Percentiles rank a stretch among this genome's conserved stretches.
Evolutionary conservation across 2,797 vertebrate species (phyloP).

Genomic region (Acanthopagrus latus): DNA sequence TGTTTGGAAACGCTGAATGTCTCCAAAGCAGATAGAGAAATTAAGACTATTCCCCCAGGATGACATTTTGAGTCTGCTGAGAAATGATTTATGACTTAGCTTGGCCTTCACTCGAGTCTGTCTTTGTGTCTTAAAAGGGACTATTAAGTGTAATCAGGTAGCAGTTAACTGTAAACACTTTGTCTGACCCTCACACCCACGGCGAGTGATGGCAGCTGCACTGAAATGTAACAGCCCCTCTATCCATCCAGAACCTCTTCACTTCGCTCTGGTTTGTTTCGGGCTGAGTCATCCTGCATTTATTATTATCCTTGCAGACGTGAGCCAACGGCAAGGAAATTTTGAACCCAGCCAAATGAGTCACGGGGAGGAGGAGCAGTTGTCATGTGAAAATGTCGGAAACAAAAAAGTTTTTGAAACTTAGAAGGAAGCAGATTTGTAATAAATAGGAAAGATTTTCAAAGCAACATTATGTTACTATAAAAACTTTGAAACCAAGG

Average conservation of each 20-base stretch:
- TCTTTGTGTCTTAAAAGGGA: constrained; percentile 59
- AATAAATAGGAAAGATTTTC: neutral
- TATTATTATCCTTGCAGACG: constrained; percentile 27
- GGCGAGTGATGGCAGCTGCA: neutral
- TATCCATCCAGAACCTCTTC: neutral
- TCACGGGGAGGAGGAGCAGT: constrained; percentile 23
- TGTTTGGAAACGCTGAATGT: constrained; percentile 74
- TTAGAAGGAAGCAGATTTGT: neutral
- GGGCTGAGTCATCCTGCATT: constrained; percentile 14
- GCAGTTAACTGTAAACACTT: constrained; percentile 67
- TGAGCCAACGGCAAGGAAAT: constrained; percentile 21
- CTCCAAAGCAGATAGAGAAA: constrained; percentile 65
- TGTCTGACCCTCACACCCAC: constrained; percentile 65
- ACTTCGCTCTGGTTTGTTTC: constrained; percentile 4
- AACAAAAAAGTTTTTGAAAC: constrained; percentile 1
- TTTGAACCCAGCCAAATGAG: constrained; percentile 23
- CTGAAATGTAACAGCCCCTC: constrained; percentile 32
- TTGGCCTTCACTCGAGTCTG: constrained; percentile 59
- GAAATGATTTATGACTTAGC: constrained; percentile 75
- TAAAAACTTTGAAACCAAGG: no score
- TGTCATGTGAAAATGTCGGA: neutral
- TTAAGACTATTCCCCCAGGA: constrained; percentile 59
- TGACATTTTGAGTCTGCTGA: constrained; percentile 73
- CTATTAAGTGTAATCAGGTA: constrained; percentile 72
- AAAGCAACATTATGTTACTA: no score